These are phyloP conservation scores for Porites cylindrica DNA, from an alignment of 92 coral and sea anemone species.

Conservation along the genomic window DNA sequence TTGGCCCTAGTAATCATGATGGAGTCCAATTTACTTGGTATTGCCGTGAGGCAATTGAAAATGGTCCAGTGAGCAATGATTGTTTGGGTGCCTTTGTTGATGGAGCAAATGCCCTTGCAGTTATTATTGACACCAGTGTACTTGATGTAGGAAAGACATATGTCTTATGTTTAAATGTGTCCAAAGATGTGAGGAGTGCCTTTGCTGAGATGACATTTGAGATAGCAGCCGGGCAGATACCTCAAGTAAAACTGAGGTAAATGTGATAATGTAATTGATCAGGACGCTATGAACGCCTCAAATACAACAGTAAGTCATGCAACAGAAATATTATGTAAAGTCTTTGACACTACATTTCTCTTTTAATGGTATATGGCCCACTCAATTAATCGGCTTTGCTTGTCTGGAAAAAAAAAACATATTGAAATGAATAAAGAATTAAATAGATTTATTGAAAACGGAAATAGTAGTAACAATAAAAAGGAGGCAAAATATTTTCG, in stretches of 20 bases:
- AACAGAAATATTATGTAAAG: too few species aligned
- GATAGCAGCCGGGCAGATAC: conserved; percentile 34
- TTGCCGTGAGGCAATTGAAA: conserved; percentile 23
- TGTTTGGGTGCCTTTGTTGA: conserved; percentile 34
- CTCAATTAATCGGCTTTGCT: too few species aligned
- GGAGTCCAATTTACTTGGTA: conserved; percentile 67
- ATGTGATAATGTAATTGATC: not conserved
- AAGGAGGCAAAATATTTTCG: too few species aligned
- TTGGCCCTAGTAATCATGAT: conserved; percentile 29
- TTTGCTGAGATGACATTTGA: conserved; percentile 18
- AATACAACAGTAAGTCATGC: not conserved
- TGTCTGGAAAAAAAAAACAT: too few species aligned
- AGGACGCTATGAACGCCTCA: not conserved
- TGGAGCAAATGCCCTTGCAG: not conserved
- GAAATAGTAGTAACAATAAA: too few species aligned
- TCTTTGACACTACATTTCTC: too few species aligned
- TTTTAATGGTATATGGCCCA: too few species aligned
- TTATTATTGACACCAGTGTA: not conserved
- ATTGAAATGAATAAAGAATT: too few species aligned
- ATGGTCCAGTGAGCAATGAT: not conserved
- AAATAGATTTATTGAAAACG: too few species aligned
- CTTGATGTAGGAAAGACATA: not conserved
- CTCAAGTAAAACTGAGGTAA: conserved; percentile 36
- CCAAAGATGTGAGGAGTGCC: conserved; percentile 26
- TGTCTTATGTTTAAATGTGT: conserved; percentile 9